phyloP scores from a whole-genome alignment of 2,888 invertebrate genomes.

The Liposcelis brunnea region DNA sequence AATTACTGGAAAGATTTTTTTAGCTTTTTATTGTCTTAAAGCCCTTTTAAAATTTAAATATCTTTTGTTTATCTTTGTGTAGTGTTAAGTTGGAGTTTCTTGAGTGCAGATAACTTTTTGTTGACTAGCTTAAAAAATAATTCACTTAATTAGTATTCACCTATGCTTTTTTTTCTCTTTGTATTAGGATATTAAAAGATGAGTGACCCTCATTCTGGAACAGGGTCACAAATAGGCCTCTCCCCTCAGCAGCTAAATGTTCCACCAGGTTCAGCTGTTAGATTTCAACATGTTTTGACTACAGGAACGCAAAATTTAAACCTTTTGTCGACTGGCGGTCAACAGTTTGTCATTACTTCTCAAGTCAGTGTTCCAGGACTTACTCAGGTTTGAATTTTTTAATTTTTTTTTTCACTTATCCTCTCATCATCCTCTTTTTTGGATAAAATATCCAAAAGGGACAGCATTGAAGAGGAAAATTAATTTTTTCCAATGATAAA shows the following conservation, averaged over 20 bases:
- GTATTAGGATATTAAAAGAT: conserved; percentile 12
- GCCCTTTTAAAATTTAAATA: no score
- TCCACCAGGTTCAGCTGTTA: conserved; percentile 17
- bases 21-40: no score
- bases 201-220: conserved; percentile 15
- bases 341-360: conserved; percentile 28
- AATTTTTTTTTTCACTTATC: background rate
- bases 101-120: no score
- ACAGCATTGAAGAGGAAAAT: conserved; percentile 15
- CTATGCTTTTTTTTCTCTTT: background rate
- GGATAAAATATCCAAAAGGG: background rate
- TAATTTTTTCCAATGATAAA: conserved; percentile 10
- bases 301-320: conserved; percentile 25
- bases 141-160: background rate
- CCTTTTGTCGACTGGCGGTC: conserved; percentile 25
- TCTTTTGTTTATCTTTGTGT: no score
- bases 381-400: conserved; percentile 28
- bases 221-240: conserved; percentile 13
- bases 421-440: background rate
- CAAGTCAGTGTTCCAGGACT: conserved; percentile 30
- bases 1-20: no score
- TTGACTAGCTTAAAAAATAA: no score
- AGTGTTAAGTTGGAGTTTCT: no score
- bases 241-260: background rate
- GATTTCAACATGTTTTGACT: conserved; percentile 26